Conservation (phyloP, 1,140 invertebrate species). For the Lepidurus packardi region DNA sequence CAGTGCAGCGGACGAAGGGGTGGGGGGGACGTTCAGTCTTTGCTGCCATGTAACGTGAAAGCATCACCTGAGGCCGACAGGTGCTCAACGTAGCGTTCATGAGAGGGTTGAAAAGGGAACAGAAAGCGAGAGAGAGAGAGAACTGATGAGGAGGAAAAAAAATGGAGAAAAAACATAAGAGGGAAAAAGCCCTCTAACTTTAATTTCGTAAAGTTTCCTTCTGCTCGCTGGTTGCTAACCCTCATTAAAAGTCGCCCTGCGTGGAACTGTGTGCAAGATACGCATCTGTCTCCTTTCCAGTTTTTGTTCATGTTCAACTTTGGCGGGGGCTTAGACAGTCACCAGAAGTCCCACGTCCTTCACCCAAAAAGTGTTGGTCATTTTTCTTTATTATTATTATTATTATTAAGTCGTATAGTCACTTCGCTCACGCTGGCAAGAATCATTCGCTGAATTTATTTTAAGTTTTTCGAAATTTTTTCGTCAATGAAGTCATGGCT, state of each 20-base stretch:
- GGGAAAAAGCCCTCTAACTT: neutral
- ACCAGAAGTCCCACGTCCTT: too few relatives aligned
- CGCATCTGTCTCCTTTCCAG: neutral
- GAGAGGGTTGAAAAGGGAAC: neutral
- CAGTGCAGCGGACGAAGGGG: neutral
- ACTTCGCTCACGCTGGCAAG: too few relatives aligned
- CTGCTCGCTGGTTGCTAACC: constrained; percentile 1
- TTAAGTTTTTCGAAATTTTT: too few relatives aligned
- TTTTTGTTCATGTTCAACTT: neutral
- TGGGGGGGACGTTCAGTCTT: neutral
- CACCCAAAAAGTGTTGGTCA: too few relatives aligned
- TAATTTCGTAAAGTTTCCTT: constrained; percentile 22
- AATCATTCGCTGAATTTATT: too few relatives aligned
- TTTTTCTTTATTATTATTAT: too few relatives aligned
- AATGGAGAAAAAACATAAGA: constrained; percentile 1
- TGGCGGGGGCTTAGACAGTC: neutral
- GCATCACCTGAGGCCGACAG: constrained; percentile 20
- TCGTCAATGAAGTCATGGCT: neutral
- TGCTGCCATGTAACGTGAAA: constrained; percentile 11
- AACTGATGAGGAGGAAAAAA: neutral
- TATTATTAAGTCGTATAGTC: too few relatives aligned
- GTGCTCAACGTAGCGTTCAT: neutral
- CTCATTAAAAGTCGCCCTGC: neutral
- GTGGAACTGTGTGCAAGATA: constrained; percentile 7
- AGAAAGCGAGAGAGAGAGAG: neutral